Evolutionary conservation across 2,113 vertebrate species (phyloP), one percentile per base, ranked within the genome.

Genomic region (Probosciger aterrimus): DNA sequence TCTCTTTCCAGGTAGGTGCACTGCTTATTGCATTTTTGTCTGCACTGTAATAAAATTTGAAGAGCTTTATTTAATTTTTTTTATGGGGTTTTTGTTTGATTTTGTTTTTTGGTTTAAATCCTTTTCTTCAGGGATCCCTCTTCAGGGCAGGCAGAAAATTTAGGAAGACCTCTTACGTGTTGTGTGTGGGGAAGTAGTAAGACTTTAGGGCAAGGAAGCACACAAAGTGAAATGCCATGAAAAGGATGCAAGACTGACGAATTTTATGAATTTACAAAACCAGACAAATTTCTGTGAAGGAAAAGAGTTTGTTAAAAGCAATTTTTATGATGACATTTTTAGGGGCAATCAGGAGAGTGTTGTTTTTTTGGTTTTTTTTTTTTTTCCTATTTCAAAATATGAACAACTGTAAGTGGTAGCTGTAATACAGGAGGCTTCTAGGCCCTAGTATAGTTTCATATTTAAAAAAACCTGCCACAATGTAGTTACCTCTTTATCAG

Each of bases 41-140:
- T 47, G 31, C 50, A 44, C n/a, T 47, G 20, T 64, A 70, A n/a
- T 68, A 43, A 46, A 22, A 57, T 25, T 25, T 35, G 8, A 60
- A 43, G 50, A 35, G 33, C 28, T 57, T 41, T 46, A 12, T 68
- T 63, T 43, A 27, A 24, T 33, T 33, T 44, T 33, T 49, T 55
- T 3, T 3, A 7, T 14, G 5, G 9, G 4, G 6, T n/a, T 7
- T 50, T 39, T 30, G 35, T 25, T 35, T 30, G 12, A 4, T 17
- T 43, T 23, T 70, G 2, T 10, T 79, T 37, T 65, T 37, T 44
- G 10, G 3, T 59, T 76, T 64, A 35, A 59, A 53, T 35, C 2
- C 5, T 71, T 70, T n/a, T 14, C 8, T 71, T 82, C n/a, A 44
- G 16, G 28, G 12, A 5, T 49, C 23, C 14, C 27, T 62, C n/a